Evolutionary conservation across 2,888 invertebrate species (phyloP).

Genomic region (Proisotoma minuta): DNA sequence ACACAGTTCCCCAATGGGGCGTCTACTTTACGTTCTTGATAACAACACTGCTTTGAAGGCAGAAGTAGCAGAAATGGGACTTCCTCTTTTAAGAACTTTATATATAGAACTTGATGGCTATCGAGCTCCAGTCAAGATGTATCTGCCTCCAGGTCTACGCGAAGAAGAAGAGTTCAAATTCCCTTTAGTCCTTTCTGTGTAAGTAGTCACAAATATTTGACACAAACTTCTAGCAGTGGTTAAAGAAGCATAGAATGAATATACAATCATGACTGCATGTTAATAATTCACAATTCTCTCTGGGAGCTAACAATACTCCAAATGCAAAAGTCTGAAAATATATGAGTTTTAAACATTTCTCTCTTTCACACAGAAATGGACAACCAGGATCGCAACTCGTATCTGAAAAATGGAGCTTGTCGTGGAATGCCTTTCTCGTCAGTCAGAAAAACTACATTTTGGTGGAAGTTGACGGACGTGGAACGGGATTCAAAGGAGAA

Average conservation of each 20-base stretch:
- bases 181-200: slow-evolving; percentile 79
- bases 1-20: slow-evolving; percentile 38
- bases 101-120: slow-evolving; percentile 64
- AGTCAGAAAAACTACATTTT: slow-evolving; percentile 78
- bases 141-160: slow-evolving; percentile 75
- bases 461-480: slow-evolving; percentile 82
- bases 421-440: slow-evolving; percentile 80
- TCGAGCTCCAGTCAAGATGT: slow-evolving; percentile 58
- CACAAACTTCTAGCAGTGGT: no score
- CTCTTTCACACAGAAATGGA: slow-evolving; percentile 58
- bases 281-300: no score
- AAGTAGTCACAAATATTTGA: no score
- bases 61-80: slow-evolving; percentile 63
- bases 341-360: background rate
- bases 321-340: no score
- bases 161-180: slow-evolving; percentile 76
- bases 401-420: slow-evolving; percentile 70
- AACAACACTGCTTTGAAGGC: slow-evolving; percentile 63
- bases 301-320: no score
- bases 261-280: no score
- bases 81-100: slow-evolving; percentile 67
- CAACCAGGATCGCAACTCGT: slow-evolving; percentile 81
- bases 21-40: slow-evolving; percentile 52
- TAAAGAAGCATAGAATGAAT: no score
- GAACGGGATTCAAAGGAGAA: slow-evolving; percentile 79